Evolutionary conservation across 1,140 invertebrate species (phyloP).

Genomic region (Fopius arisanus): DNA sequence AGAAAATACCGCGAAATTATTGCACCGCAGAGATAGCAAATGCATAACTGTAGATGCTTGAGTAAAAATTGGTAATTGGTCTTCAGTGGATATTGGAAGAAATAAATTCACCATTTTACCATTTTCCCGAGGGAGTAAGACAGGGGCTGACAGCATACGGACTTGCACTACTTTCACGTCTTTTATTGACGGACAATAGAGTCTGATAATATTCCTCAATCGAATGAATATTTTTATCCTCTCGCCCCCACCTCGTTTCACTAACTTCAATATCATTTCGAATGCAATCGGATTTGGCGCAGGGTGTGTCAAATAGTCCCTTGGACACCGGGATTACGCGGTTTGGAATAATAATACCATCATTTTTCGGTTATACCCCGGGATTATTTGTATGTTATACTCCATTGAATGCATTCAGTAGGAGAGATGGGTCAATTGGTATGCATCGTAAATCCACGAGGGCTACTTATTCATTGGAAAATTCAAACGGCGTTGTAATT

Average conservation of each 20-base stretch:
- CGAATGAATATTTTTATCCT: constrained; percentile 19
- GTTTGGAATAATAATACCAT: constrained; percentile 48
- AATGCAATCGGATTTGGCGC: constrained; percentile 41
- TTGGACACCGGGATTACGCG: constrained; percentile 39
- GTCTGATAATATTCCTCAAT: constrained; percentile 1
- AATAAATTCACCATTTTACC: no score
- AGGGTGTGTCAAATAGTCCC: constrained; percentile 47
- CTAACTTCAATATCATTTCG: not conserved
- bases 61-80: not conserved
- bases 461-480: not conserved
- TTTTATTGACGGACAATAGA: not conserved
- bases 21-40: no score
- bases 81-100: no score
- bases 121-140: no score
- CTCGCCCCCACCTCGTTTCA: not conserved
- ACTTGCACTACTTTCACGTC: not conserved
- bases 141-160: not conserved
- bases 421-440: not conserved
- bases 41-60: no score
- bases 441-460: not conserved
- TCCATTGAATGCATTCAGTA: not conserved
- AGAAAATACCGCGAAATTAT: no score
- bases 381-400: not conserved
- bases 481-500: no score
- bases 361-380: constrained; percentile 16